These are phyloP conservation scores for Andrena hattorfiana DNA, from an alignment of 2,888 invertebrate genomes.

Conservation along the genomic window DNA sequence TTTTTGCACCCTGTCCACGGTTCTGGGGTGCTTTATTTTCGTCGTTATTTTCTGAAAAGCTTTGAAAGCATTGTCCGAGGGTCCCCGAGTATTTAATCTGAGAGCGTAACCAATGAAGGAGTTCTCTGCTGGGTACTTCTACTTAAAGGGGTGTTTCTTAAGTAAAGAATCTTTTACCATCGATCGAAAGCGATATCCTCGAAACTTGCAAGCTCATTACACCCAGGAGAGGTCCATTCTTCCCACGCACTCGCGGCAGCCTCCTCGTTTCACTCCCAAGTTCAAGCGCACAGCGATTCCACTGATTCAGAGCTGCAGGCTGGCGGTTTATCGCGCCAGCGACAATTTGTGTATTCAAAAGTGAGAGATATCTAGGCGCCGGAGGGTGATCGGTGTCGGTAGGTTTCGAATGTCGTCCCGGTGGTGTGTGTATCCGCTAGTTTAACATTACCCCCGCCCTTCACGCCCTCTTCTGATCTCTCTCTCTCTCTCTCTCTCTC, in stretches of 20 bases:
- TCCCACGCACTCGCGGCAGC: not conserved
- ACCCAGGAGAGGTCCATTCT: not conserved
- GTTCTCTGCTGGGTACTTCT: too few species aligned
- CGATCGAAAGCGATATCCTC: not conserved
- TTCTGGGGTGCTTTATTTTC: too few species aligned
- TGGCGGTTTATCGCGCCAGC: not conserved
- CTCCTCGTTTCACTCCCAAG: not conserved
- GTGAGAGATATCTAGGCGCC: constrained; percentile 25
- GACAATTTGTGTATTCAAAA: constrained; percentile 5
- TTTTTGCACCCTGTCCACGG: too few species aligned
- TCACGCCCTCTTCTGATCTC: constrained; percentile 12
- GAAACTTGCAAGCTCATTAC: constrained; percentile 1
- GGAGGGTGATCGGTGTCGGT: constrained; percentile 9
- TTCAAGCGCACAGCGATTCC: not conserved
- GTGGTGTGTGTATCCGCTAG: constrained; percentile 42
- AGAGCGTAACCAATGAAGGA: too few species aligned
- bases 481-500: constrained; percentile 43
- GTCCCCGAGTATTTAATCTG: too few species aligned
- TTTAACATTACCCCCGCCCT: constrained; percentile 61
- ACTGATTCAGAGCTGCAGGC: not conserved
- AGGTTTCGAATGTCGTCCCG: constrained; percentile 52
- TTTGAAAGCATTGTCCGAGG: too few species aligned
- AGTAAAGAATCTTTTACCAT: not conserved
- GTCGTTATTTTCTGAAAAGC: too few species aligned
- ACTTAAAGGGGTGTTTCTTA: too few species aligned